phyloP scores from a whole-genome alignment of 2,113 vertebrate genomes.

The Megaptera novaeangliae region DNA sequence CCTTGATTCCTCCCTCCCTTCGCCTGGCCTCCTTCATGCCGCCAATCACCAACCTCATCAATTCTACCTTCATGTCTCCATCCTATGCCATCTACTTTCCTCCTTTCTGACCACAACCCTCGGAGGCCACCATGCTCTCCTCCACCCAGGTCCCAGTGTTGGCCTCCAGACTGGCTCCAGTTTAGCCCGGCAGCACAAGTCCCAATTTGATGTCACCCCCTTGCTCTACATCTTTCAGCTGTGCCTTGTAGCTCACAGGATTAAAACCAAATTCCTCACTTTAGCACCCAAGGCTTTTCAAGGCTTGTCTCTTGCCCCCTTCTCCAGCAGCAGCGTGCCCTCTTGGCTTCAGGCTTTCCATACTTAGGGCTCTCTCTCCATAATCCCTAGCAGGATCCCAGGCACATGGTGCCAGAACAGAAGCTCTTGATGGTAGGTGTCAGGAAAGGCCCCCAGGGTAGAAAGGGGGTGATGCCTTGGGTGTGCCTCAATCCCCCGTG shows the following conservation, averaged over 20 bases:
- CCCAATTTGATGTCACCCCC: not conserved
- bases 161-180: not conserved
- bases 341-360: not conserved
- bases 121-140: not conserved
- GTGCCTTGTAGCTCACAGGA: not conserved
- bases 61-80: not conserved
- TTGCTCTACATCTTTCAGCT: not conserved
- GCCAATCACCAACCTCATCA: not conserved
- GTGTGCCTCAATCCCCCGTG: not conserved
- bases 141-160: not conserved
- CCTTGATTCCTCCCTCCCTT: not conserved
- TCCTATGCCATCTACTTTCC: not conserved
- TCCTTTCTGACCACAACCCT: not conserved
- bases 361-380: not conserved
- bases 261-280: not conserved
- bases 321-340: not conserved
- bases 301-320: not conserved
- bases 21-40: not conserved
- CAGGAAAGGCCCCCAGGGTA: not conserved
- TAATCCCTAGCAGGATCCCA: not conserved
- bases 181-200: not conserved
- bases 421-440: not conserved
- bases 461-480: too few species aligned
- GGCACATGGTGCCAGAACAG: not conserved
- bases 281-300: not conserved